Base-by-base conservation (phyloP, 2,797 vertebrate genomes). In the Crypturellus tataupa region DNA sequence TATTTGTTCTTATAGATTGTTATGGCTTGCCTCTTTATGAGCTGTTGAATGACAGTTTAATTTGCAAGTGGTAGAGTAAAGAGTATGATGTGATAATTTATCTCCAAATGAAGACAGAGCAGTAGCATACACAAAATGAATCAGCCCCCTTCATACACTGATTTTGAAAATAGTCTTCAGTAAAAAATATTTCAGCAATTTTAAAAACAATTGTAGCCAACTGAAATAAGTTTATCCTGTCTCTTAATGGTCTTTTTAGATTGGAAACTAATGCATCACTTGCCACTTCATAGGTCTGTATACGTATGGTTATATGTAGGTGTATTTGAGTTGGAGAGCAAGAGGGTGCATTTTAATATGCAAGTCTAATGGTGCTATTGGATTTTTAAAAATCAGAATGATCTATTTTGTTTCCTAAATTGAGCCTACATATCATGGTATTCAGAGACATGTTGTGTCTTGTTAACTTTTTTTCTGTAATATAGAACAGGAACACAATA, bases 401-500 rank as follows among this genome's bases (percentile, higher is more conserved):
- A 97, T 96, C 95, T 97, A 97, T 94, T 96, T 56, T 84, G 83
- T 90, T 88, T 95, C 85, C 94, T 96, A 97, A 97, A 97, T 91
- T 83, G 85, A 96, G 96, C 84, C 81, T 95, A 82, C 90, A 85
- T 94, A 94, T 94, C 37, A 8, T 88, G 78, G 65, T 58, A 33
- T 97, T 94, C 47, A 60, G 40, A 95, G 69, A 92, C 47, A 27
- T 92, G 89, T 95, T 96, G 73, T 96, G 94, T 96, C 91, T 96
- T 94, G 92, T 94, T 97, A 90, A 86, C 12, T 87, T 91, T 87
- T 91, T 94, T 90, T 84, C 79, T 53, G 83, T 94, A 95, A 92
- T 95, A 83, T 81, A 95, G 94, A 97, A 97, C 85, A 81, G 89
- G 95, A 97, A 97, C 79, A 97, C 95, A 96, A 97, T 93, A 94